These are phyloP conservation scores for Chondrosia reniformis DNA, from an alignment of 37 sponge, comb jelly and placozoan species.

Conservation along the genomic window DNA sequence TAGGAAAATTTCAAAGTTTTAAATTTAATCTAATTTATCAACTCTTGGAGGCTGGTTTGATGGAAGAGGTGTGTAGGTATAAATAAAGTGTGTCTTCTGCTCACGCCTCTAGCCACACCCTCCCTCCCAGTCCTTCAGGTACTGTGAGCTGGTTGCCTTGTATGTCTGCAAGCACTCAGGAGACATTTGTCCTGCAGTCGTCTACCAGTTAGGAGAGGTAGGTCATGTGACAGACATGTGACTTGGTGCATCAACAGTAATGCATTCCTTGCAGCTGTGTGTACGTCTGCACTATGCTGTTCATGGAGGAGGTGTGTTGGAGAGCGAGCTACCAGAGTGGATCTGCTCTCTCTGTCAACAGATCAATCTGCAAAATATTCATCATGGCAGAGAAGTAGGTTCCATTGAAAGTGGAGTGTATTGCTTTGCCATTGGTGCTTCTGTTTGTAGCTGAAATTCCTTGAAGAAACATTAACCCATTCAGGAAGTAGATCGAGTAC, in stretches of 20 bases:
- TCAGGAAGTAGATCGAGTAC: too few species aligned
- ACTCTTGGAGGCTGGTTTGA: constrained; percentile 51
- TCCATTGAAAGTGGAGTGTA: background rate
- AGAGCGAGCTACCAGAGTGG: constrained; percentile 66
- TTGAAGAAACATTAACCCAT: background rate
- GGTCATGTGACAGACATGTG: background rate
- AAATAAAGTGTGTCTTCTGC: background rate
- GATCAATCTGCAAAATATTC: background rate
- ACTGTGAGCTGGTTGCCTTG: constrained; percentile 58
- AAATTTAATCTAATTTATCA: constrained; percentile 46
- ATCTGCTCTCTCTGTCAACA: background rate
- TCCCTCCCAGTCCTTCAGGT: constrained; percentile 34
- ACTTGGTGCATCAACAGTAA: background rate
- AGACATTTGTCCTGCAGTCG: constrained; percentile 10
- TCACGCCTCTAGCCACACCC: background rate
- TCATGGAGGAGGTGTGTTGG: constrained; percentile 39
- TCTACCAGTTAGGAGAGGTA: constrained; percentile 36
- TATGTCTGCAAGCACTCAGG: constrained; percentile 17
- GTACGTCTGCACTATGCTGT: constrained; percentile 29
- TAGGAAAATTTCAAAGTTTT: constrained; percentile 62
- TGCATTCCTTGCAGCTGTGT: constrained; percentile 21
- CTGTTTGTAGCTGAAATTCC: background rate
- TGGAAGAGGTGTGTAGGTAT: constrained; percentile 6
- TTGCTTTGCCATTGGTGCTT: background rate
- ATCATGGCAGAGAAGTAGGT: background rate